These are phyloP conservation scores for Craseonycteris thonglongyai DNA, from an alignment of 2,113 vertebrate genomes.

Conservation along the genomic window DNA sequence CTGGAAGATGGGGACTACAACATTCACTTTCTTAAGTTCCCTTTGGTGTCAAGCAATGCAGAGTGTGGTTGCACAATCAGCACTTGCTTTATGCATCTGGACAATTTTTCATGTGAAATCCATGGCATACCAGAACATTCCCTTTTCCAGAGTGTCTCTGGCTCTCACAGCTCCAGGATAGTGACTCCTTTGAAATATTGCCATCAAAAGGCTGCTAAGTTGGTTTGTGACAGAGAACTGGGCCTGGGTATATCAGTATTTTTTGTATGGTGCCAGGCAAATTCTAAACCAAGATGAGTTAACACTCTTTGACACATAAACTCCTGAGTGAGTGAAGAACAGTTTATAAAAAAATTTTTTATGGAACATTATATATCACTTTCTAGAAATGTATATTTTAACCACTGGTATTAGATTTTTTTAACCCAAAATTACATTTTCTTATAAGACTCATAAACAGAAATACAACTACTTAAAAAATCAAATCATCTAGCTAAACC, in stretches of 20 bases:
- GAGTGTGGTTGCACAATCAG: background rate
- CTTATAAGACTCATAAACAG: background rate
- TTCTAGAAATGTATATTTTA: background rate
- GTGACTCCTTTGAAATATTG: background rate
- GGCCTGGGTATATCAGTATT: background rate
- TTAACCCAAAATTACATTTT: background rate
- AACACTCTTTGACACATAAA: background rate
- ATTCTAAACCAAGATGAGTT: background rate
- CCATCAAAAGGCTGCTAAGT: background rate
- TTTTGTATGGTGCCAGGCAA: background rate
- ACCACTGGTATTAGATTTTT: background rate
- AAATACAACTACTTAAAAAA: constrained; percentile 26
- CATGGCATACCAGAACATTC: background rate
- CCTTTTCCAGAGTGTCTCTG: background rate
- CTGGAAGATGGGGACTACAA: background rate
- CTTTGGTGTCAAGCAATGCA: background rate
- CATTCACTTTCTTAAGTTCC: background rate
- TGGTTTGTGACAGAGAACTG: background rate
- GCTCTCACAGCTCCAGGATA: background rate
- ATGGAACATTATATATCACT: background rate
- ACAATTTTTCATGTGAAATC: background rate
- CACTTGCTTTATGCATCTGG: background rate
- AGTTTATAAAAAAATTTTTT: background rate
- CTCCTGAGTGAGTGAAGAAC: background rate
- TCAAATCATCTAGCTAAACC: background rate